These are phyloP conservation scores for Lordiphosa mommai DNA, from an alignment of 1,140 invertebrate genomes.

Conservation along the genomic window DNA sequence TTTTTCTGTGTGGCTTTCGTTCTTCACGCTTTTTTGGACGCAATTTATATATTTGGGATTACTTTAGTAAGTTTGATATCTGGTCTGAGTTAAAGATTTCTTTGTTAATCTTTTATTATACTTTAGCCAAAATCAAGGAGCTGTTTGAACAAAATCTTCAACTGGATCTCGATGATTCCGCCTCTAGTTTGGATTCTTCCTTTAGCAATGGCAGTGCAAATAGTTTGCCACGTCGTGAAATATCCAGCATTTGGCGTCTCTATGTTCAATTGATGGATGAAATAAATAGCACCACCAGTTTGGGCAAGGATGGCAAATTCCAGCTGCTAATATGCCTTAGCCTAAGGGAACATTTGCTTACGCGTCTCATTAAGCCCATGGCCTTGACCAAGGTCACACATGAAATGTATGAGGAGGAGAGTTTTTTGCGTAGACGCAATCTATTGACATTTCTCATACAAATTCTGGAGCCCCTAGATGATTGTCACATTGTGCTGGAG, in stretches of 20 bases:
- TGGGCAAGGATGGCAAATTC: slow-evolving; percentile 99
- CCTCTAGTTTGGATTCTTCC: slow-evolving; percentile 70
- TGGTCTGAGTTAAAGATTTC: background rate
- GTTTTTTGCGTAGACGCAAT: slow-evolving; percentile 92
- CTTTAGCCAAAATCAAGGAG: slow-evolving; percentile 90
- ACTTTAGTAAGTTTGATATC: slow-evolving; percentile 87
- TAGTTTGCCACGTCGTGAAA: slow-evolving; percentile 81
- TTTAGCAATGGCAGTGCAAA: slow-evolving; percentile 78
- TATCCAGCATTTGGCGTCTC: slow-evolving; percentile 86
- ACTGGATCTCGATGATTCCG: slow-evolving; percentile 81
- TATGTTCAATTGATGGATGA: slow-evolving; percentile 91
- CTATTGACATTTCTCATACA: slow-evolving; percentile 94
- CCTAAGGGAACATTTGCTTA: slow-evolving; percentile 92
- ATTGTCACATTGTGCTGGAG: slow-evolving; percentile 95
- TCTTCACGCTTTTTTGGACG: slow-evolving; percentile 94
- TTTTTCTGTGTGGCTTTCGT: slow-evolving; percentile 96
- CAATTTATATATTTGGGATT: slow-evolving; percentile 99
- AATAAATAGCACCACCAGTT: slow-evolving; percentile 90
- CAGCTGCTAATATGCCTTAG: slow-evolving; percentile 97
- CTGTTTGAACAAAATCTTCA: slow-evolving; percentile 89
- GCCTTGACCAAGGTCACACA: slow-evolving; percentile 90
- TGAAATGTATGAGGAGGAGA: slow-evolving; percentile 97
- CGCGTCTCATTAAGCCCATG: slow-evolving; percentile 93
- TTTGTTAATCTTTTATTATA: background rate
- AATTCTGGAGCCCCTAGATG: slow-evolving; percentile 94